A percentile compares a stretch with the other conserved stretches of the same genome.
Conservation (phyloP, 2,113 vertebrate genomes). For the Acanthochromis polyacanthus region DNA sequence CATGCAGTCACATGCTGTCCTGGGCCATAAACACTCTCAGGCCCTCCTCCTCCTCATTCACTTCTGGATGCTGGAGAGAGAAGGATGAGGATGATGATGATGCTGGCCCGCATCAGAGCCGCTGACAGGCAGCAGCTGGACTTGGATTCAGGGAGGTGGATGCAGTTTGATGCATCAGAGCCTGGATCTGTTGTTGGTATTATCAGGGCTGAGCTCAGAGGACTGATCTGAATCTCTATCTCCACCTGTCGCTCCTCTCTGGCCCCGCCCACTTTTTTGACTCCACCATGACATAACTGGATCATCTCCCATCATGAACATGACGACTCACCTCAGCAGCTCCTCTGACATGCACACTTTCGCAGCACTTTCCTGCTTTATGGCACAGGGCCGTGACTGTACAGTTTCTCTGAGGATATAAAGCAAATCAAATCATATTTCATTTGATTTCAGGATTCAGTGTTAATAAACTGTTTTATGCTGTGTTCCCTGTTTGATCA, state of each 20-base stretch:
- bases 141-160: background rate
- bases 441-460: too few species aligned
- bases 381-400: background rate
- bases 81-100: conserved; percentile 9
- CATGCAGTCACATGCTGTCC: conserved; percentile 22
- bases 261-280: conserved; percentile 54
- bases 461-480: too few species aligned
- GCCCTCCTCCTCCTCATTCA: conserved; percentile 60
- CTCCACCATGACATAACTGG: conserved; percentile 65
- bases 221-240: conserved; percentile 7
- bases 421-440: too few species aligned
- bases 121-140: background rate
- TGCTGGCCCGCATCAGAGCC: conserved; percentile 43
- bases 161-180: background rate
- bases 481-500: too few species aligned
- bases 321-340: conserved; percentile 22
- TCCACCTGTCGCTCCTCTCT: conserved; percentile 15
- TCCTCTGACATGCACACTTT: background rate
- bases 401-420: too few species aligned
- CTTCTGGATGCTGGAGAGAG: conserved; percentile 24
- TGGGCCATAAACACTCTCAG: background rate
- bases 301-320: conserved; percentile 27
- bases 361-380: background rate
- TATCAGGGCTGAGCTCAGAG: conserved; percentile 16
- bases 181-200: conserved; percentile 17